Evolutionary conservation across 2,113 vertebrate genomes (phyloP), one percentile per base, ranked within the genome.

Genomic region (Chascanopsetta lugubris): DNA sequence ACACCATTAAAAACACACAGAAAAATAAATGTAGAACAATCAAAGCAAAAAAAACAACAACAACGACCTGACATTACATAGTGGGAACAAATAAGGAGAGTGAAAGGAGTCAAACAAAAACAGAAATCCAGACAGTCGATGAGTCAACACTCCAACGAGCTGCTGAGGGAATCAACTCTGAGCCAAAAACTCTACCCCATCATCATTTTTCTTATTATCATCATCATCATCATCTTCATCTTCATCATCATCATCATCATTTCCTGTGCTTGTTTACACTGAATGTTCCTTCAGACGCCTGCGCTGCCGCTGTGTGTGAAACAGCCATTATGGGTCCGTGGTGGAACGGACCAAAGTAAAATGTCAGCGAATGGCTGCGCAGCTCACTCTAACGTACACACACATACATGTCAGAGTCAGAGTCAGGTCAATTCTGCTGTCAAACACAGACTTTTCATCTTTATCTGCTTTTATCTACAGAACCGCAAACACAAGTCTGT

Each of bases 251-350:
- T 61, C 32, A 50, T 72, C 50, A 75, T 83, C 66, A 83, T 88
- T 92, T 92, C 88, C 91, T 88, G 89, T 75, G 29, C 51, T 68
- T 90, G 83, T 91, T 92, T 89, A 90, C 38, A 25, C 3, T 42
- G 55, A 66, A 20, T 2, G 36, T 77, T 76, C 72, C 25, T 53
- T 38, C 42, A 60, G 59, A 51, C 42, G 29, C 49, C 18, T 42
- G n/a, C 3, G 8, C 69, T 74, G 40, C 67, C 71, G 45, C 51
- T 58, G 60, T 32, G 5, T 24, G 34, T 43, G 20, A 46, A 29
- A 38, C 58, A 40, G 17, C 32, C 38, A 55, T 43, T 46, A 55
- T 61, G n/a, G n/a, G n/a, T n/a, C 30, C n/a, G 55, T 76, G 71
- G 79, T 50, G 48, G 51, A 32, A 15, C 59, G 68, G 54, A 68